Conservation (phyloP, 2,888 invertebrate genomes). For the Diarsia dahlii region DNA sequence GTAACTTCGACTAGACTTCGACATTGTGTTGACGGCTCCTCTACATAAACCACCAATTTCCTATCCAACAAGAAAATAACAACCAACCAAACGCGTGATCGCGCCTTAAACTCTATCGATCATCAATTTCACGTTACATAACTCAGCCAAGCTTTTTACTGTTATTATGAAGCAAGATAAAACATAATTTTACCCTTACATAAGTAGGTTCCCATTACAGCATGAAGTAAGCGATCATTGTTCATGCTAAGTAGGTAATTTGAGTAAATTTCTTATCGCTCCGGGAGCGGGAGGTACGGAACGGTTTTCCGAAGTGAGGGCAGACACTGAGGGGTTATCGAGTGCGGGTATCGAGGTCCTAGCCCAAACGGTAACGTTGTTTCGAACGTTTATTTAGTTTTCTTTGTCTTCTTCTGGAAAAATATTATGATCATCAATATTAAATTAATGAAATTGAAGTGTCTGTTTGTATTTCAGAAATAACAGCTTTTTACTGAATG, state of each 20-base stretch:
- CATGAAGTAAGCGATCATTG: conserved; percentile 63
- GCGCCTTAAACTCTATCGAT: conserved; percentile 33
- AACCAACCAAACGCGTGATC: not conserved
- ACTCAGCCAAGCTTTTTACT: conserved; percentile 41
- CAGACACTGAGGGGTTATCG: conserved; percentile 46
- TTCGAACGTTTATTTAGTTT: not conserved
- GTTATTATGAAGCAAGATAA: conserved; percentile 37
- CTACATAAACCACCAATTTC: not conserved
- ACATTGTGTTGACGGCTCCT: not conserved
- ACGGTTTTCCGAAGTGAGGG: conserved; percentile 69
- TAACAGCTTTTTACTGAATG: too few relatives aligned
- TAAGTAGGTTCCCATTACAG: conserved; percentile 51
- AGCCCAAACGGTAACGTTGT: not conserved
- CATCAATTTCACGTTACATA: conserved; percentile 43
- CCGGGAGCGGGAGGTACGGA: conserved; percentile 69
- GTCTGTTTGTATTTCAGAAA: too few relatives aligned
- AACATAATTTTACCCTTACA: conserved; percentile 34
- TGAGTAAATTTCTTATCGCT: conserved; percentile 81
- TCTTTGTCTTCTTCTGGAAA: not conserved
- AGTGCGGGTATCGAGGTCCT: conserved; percentile 46
- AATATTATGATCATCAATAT: not conserved
- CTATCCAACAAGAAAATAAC: not conserved
- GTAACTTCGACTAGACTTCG: too few relatives aligned
- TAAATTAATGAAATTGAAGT: too few relatives aligned
- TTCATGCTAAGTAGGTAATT: conserved; percentile 75